Evolutionary conservation across 2,888 invertebrate species (phyloP).

Genomic region (Chrysodeixis includens): DNA sequence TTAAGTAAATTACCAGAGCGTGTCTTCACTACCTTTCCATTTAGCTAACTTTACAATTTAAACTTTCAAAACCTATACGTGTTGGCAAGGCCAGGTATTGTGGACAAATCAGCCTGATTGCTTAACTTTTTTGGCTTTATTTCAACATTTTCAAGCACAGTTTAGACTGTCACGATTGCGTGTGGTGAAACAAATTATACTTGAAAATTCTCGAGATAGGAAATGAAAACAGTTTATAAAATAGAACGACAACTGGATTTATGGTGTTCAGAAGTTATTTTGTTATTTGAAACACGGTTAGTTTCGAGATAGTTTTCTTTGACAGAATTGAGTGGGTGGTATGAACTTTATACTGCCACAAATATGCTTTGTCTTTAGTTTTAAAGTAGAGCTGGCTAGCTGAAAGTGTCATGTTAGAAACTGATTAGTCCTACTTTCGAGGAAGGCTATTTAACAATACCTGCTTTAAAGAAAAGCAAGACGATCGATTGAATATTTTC

Average conservation of each 20-base stretch:
- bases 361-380: neutral
- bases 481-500: no score
- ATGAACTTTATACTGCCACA: neutral
- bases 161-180: slow-evolving; percentile 30
- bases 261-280: slow-evolving; percentile 22
- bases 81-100: slow-evolving; percentile 28
- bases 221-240: slow-evolving; percentile 37
- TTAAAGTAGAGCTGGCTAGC: no score
- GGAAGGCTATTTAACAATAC: no score
- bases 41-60: neutral
- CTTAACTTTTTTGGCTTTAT: slow-evolving; percentile 17
- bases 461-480: no score
- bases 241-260: slow-evolving; percentile 31
- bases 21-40: neutral
- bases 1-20: neutral
- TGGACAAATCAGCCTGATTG: slow-evolving; percentile 14
- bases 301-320: neutral
- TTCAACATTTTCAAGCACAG: slow-evolving; percentile 21
- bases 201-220: slow-evolving; percentile 22
- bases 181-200: slow-evolving; percentile 26
- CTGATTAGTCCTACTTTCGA: no score
- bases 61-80: neutral
- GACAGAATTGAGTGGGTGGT: neutral
- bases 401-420: no score
- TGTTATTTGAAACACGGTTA: neutral